phyloP scores from a whole-genome alignment of 2,888 invertebrate genomes.

The Criorhina ranunculi region DNA sequence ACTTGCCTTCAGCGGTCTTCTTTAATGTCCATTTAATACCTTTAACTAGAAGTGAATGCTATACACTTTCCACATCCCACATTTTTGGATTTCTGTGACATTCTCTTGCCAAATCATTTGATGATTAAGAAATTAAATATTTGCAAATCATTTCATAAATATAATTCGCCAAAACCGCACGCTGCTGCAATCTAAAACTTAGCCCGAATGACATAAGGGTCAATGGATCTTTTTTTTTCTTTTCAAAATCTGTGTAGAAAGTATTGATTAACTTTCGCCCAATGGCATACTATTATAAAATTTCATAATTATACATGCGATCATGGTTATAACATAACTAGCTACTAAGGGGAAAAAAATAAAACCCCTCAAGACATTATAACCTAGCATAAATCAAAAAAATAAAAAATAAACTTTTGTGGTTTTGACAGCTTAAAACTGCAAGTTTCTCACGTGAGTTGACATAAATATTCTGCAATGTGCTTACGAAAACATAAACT shows the following conservation, averaged over 20 bases:
- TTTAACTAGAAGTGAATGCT: constrained; percentile 2
- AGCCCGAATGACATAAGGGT: constrained; percentile 41
- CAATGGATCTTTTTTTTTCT: neutral
- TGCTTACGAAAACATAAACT: constrained; percentile 54
- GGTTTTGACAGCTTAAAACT: constrained; percentile 21
- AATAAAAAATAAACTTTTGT: too few relatives aligned
- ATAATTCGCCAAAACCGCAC: constrained; percentile 42
- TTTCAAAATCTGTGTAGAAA: constrained; percentile 26
- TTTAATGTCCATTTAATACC: neutral
- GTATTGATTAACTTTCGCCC: constrained; percentile 60
- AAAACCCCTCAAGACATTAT: constrained; percentile 9
- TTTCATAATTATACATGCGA: constrained; percentile 36
- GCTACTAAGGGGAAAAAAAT: neutral
- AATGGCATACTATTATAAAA: constrained; percentile 33
- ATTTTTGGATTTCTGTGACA: constrained; percentile 8
- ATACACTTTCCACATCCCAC: neutral
- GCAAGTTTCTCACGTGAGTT: constrained; percentile 57
- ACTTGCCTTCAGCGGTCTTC: too few relatives aligned
- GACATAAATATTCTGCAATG: constrained; percentile 60
- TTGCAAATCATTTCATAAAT: constrained; percentile 41
- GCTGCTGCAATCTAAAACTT: constrained; percentile 19
- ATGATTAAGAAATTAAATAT: neutral
- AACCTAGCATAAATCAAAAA: constrained; percentile 31
- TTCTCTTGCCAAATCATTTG: constrained; percentile 16
- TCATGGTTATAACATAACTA: neutral